Percentiles rank a stretch among this genome's conserved stretches.
phyloP scores from a whole-genome alignment of 2,113 vertebrate genomes.

The Phaethon lepturus region DNA sequence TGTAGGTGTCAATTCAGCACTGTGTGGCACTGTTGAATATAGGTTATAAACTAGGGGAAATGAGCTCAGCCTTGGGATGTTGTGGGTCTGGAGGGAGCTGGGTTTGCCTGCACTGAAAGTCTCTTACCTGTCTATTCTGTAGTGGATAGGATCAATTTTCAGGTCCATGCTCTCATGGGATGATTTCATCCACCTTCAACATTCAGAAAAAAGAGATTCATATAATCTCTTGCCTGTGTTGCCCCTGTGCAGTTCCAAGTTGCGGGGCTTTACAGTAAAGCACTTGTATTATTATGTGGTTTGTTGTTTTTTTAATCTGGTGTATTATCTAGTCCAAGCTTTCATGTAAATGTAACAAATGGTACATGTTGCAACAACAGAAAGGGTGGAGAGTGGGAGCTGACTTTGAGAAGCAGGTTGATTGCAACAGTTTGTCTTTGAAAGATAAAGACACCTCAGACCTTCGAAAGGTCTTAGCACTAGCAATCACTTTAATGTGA shows the following conservation, averaged over 20 bases:
- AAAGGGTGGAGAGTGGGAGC: neutral
- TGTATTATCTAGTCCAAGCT: neutral
- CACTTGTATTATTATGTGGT: neutral
- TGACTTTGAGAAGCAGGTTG: neutral
- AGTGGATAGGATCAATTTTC: neutral
- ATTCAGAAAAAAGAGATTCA: neutral
- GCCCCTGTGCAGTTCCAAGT: neutral
- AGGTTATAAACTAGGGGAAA: neutral
- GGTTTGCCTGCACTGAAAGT: neutral
- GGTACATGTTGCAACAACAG: neutral
- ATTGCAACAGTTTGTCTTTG: neutral
- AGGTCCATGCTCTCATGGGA: neutral
- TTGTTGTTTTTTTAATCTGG: neutral
- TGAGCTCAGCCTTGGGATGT: neutral
- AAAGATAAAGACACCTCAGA: neutral
- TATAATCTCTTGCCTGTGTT: neutral
- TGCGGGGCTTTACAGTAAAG: neutral
- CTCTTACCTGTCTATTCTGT: neutral
- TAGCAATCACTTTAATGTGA: neutral
- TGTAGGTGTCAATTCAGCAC: neutral
- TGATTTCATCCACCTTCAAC: neutral
- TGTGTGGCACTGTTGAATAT: rapidly evolving
- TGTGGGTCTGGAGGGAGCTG: neutral
- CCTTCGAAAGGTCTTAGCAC: neutral
- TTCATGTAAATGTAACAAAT: neutral